phyloP scores from a whole-genome alignment of 2,797 vertebrate genomes.

The Anolis apletophallus region DNA sequence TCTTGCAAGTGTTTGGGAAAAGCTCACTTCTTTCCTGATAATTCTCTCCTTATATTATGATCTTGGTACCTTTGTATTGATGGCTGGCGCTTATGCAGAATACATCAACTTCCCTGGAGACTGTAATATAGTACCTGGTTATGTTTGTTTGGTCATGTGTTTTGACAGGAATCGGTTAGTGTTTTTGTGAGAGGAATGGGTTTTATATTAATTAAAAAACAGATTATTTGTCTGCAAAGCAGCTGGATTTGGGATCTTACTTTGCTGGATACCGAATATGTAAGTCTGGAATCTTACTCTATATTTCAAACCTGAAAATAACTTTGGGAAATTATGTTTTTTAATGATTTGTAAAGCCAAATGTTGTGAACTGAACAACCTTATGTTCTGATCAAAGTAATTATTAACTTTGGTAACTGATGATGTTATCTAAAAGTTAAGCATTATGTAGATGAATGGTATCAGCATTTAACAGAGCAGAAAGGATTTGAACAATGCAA shows the following conservation, averaged over 20 bases:
- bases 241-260: not conserved
- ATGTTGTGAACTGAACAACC: not conserved
- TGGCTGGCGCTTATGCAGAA: not conserved
- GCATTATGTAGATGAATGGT: not conserved
- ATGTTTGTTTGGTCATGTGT: not conserved
- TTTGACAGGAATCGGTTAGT: not conserved
- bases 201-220: not conserved
- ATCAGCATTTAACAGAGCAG: not conserved
- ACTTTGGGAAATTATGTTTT: too few species aligned
- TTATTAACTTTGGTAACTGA: slow-evolving; percentile 4
- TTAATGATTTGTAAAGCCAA: not conserved
- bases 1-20: not conserved
- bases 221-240: not conserved
- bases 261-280: not conserved
- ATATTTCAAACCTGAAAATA: not conserved
- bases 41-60: not conserved
- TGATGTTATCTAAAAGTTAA: not conserved
- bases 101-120: not conserved
- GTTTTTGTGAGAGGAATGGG: not conserved
- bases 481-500: not conserved
- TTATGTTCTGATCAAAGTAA: not conserved
- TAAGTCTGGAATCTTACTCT: not conserved
- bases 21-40: not conserved
- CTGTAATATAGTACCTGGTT: not conserved
- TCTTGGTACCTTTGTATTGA: not conserved